phyloP scores from a whole-genome alignment of 2,888 invertebrate species.

The Acanthococcus lagerstroemiae region DNA sequence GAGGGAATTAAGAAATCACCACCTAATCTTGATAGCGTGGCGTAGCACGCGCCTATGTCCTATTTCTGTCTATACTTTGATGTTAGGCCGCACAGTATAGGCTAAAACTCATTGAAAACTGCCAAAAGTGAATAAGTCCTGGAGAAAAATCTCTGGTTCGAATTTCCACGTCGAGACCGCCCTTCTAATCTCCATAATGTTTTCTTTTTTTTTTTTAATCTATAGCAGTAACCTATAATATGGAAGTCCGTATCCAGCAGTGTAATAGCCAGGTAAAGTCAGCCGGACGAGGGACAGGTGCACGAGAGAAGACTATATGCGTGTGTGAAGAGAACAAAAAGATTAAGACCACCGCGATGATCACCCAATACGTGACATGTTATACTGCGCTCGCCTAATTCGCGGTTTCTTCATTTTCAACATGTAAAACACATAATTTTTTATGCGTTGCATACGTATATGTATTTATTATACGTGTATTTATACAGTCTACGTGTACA shows the following conservation, averaged over 20 bases:
- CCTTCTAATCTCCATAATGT: slow-evolving; percentile 2
- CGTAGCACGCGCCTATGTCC: background rate
- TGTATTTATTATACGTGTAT: too few relatives aligned
- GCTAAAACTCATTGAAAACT: too few relatives aligned
- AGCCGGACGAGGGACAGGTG: slow-evolving; percentile 5
- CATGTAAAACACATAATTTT: too few relatives aligned
- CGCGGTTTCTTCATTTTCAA: too few relatives aligned
- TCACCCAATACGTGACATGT: slow-evolving; percentile 26
- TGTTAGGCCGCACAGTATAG: too few relatives aligned
- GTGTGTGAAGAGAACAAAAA: slow-evolving; percentile 18
- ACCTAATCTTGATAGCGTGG: background rate
- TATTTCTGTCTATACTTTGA: too few relatives aligned
- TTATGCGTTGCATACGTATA: too few relatives aligned
- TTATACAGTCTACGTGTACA: too few relatives aligned
- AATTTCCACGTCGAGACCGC: background rate
- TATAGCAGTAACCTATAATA: slow-evolving; percentile 1
- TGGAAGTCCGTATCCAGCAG: background rate
- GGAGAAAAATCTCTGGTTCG: background rate
- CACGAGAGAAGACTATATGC: background rate
- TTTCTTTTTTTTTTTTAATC: background rate
- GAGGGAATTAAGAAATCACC: background rate
- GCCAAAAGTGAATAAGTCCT: background rate
- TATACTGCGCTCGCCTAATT: slow-evolving; percentile 12
- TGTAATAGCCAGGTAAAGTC: background rate
- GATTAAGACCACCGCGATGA: slow-evolving; percentile 23